Base-by-base conservation (phyloP, 2,797 vertebrate genomes). In the Pelochelys cantorii region DNA sequence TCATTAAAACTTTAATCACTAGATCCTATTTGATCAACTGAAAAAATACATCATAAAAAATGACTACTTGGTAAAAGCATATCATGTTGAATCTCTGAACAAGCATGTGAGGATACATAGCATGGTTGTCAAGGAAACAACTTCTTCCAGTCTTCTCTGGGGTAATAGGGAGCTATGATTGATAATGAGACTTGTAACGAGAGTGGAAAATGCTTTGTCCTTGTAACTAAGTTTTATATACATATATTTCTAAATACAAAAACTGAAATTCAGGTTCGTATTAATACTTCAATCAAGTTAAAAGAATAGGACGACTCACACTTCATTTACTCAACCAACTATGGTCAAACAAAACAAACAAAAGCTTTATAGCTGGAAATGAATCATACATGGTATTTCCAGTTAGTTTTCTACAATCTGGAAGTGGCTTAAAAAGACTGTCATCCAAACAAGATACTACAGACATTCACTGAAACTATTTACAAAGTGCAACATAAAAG, bases 261-360 rank as follows among this genome's bases (percentile, higher is more conserved):
- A 62, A 31, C 53, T 52, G 42, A 7, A 29, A 48, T 79, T 94
- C 42, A 65, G 77, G 48, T 81, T 94, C 54, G 79, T 74, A 14
- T 1, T 57, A 94, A 85, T 52, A 62, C 62, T 74, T 65, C 17
- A 56, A 82, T 23, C 20, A 82, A 91, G 11, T 79, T 83, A 68
- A 94, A 97, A 96, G 60, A 54, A 90, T 96, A 90, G 90, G 84
- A 93, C 85, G 77, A 12, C 84, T 94, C 96, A 82, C 97, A 85
- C 57, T 97, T 87, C 84, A 15, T 90, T 85, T 81, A 75, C 59
- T 85, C 53, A 20, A 34, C 56, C 77, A 81, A 88, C 71, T 87
- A 84, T 78, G 92, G 55, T 90, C 84, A 92, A 79, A 10, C 52
- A 55, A 92, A 89, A 94, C 31, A 74, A 94, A 93, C 55, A 84